Evolutionary conservation across 2,888 invertebrate species (phyloP), one percentile per base, ranked within the genome.

Genomic region (Cerceris rybyensis): DNA sequence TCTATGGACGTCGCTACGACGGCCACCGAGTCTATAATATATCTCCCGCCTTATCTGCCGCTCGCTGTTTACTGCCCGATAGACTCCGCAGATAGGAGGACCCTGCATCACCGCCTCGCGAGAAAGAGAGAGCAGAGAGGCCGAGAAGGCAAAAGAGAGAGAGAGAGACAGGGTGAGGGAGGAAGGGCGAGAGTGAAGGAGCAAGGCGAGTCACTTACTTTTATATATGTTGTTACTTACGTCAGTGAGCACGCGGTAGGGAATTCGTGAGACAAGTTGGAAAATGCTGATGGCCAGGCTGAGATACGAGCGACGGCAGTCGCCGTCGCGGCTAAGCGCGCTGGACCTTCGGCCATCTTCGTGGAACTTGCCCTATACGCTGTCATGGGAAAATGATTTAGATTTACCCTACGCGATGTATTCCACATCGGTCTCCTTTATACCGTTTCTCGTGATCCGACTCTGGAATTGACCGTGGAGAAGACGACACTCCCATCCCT

Each of bases 21-120:
- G 89, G 81, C 85, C 83, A 85, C 86, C 87, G 87, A 88, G 90
- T 90, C 89, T 88, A 91, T 90, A 91, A 92, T 92, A 91, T 92
- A 92, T 92, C 90, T 91, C 86, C 86, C 80, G 88, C 88, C 92
- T 92, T 92, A 92, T 92, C 92, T 91, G 91, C 90, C 90, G 91
- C 90, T 90, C 88, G 90, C 90, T 91, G 91, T 92, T 92, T 92
- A 91, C 92, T 91, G 91, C 90, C 91, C 91, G 92, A 92, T 92
- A 92, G 92, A 92, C 91, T 91, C 88, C 84, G 84, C 88, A 90
- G 92, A 92, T 92, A 92, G 91, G 84, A 82, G 87, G 86, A 86
- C 87, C 84, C 89, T 89, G 88, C 87, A 88, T 88, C 89, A 88
- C 87, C 87, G 86, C 87, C 90, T 84, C 88, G 85, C 87, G 88